Conservation (phyloP, 2,113 vertebrate species). For the Ophiodon elongatus region DNA sequence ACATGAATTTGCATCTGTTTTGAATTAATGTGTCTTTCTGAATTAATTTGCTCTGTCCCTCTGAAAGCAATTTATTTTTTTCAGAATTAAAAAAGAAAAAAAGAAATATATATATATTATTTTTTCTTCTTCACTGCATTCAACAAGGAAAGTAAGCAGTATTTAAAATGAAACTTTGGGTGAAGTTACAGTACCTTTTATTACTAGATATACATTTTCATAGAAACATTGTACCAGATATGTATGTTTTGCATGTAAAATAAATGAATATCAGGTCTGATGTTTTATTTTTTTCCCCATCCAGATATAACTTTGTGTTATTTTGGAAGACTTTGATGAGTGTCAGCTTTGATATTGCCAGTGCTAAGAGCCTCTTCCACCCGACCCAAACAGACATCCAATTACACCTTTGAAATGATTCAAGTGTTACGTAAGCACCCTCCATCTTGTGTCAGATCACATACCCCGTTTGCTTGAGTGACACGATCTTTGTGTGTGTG, state of each 20-base stretch:
- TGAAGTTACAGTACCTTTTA: conserved; percentile 35
- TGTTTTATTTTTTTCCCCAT: not conserved
- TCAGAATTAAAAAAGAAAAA: conserved; percentile 9
- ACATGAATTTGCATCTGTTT: conserved; percentile 68
- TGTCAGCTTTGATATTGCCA: conserved; percentile 46
- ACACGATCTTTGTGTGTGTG: conserved; percentile 54
- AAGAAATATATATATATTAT: not conserved
- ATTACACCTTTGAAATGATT: conserved; percentile 72
- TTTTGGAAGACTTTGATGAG: conserved; percentile 49
- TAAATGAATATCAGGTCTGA: conserved; percentile 48
- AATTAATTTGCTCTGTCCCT: conserved; percentile 49
- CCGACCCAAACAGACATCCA: conserved; percentile 53
- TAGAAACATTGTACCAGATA: conserved; percentile 16
- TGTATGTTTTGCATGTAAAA: conserved; percentile 55
- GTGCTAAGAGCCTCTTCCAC: conserved; percentile 38
- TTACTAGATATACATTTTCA: conserved; percentile 29
- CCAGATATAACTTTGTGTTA: conserved; percentile 9
- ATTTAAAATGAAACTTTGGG: conserved; percentile 46
- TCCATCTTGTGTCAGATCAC: conserved; percentile 62
- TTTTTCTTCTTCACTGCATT: conserved; percentile 27
- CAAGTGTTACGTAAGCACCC: conserved; percentile 56
- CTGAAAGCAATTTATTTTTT: conserved; percentile 52
- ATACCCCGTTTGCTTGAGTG: conserved; percentile 49
- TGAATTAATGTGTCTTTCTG: conserved; percentile 58
- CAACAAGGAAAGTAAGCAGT: conserved; percentile 49